These are phyloP conservation scores for Microcebus jonahi DNA, from an alignment of 2,113 vertebrate genomes.

Conservation along the genomic window DNA sequence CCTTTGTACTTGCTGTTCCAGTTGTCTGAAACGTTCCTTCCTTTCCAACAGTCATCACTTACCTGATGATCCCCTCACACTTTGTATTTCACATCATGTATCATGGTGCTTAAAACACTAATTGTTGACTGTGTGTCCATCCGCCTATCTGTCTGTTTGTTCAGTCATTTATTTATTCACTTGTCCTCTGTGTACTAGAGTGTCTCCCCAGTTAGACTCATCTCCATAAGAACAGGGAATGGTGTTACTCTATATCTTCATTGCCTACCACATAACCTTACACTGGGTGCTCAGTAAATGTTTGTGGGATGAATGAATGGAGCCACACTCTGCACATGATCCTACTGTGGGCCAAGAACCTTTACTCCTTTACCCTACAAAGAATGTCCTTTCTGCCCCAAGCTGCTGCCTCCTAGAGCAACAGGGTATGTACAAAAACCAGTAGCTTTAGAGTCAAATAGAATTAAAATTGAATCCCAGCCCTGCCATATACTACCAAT, in stretches of 20 bases:
- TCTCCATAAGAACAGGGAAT: not conserved
- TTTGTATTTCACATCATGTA: not conserved
- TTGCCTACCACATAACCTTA: not conserved
- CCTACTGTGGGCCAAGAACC: not conserved
- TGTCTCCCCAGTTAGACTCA: not conserved
- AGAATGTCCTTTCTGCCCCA: not conserved
- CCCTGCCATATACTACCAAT: not conserved
- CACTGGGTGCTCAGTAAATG: not conserved
- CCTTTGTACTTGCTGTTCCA: not conserved
- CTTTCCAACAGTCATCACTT: not conserved
- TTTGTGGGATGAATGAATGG: not conserved
- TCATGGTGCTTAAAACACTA: not conserved
- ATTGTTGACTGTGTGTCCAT: not conserved
- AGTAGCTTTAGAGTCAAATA: not conserved
- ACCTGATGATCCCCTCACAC: not conserved
- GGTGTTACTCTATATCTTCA: not conserved
- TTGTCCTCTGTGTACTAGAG: not conserved
- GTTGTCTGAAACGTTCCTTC: not conserved
- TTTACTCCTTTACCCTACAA: not conserved
- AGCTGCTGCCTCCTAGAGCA: not conserved
- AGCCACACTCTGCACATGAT: not conserved
- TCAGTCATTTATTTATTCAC: not conserved
- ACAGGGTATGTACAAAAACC: not conserved
- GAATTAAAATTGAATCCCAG: not conserved
- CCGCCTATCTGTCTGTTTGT: not conserved